Percentiles rank a stretch among this genome's conserved stretches.
Conservation (phyloP, 2,888 invertebrate species). For the Lasius fuliginosus region DNA sequence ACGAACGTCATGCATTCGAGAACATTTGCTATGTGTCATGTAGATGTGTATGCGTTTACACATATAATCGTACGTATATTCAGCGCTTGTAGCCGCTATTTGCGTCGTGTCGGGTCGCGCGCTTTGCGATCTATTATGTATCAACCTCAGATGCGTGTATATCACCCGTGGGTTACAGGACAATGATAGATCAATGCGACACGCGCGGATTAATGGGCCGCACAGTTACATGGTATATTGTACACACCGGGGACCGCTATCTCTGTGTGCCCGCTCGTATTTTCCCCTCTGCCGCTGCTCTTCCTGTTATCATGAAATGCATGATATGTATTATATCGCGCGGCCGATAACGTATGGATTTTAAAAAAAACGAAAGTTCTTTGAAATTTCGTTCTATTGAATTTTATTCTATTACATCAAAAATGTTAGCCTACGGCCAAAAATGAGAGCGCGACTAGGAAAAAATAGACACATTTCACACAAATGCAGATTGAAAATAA, state of each 20-base stretch:
- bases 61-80: neutral
- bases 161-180: constrained; percentile 78
- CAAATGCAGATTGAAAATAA: neutral
- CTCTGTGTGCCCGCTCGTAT: constrained; percentile 80
- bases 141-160: constrained; percentile 79
- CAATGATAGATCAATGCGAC: constrained; percentile 86
- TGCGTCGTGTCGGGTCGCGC: constrained; percentile 69
- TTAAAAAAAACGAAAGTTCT: constrained; percentile 1
- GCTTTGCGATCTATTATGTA: constrained; percentile 82
- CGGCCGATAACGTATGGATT: neutral
- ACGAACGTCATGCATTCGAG: constrained; percentile 7
- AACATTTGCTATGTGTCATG: neutral
- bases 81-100: constrained; percentile 66
- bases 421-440: neutral
- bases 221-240: constrained; percentile 77
- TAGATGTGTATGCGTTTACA: neutral
- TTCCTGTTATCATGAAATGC: constrained; percentile 77
- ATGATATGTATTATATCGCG: neutral
- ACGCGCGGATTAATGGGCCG: constrained; percentile 85
- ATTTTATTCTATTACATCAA: neutral
- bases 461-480: neutral
- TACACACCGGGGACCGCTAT: constrained; percentile 76
- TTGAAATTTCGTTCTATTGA: neutral
- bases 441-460: neutral
- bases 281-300: constrained; percentile 75